Evolutionary conservation across 2,113 vertebrate species (phyloP).

Genomic region (Loxodonta africana): DNA sequence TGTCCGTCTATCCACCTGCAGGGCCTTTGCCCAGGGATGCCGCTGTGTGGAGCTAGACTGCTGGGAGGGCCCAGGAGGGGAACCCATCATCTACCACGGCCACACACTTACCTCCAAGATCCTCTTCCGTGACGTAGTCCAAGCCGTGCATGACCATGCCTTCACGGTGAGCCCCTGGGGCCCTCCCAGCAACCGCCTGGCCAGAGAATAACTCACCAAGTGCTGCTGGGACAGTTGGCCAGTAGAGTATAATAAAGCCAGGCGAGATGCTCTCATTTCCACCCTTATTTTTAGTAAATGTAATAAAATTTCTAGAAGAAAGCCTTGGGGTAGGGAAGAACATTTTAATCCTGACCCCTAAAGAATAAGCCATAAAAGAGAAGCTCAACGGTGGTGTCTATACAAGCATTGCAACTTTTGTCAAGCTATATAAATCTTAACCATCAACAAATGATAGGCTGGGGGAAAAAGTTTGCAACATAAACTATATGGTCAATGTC

Average conservation of each 20-base stretch:
- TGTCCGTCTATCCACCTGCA: constrained; percentile 40
- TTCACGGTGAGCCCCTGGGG: constrained; percentile 90
- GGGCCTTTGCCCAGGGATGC: constrained; percentile 95
- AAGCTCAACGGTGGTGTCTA: not conserved
- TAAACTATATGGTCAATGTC: not conserved
- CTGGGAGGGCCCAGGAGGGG: constrained; percentile 96
- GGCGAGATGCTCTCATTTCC: not conserved
- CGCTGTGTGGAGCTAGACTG: constrained; percentile 99
- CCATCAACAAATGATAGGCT: not conserved
- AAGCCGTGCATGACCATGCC: constrained; percentile 93
- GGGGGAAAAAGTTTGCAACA: not conserved
- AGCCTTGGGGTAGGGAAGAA: not conserved
- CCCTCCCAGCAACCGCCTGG: not conserved
- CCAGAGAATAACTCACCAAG: not conserved
- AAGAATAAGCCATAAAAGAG: not conserved
- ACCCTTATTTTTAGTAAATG: not conserved
- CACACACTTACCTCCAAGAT: constrained; percentile 98
- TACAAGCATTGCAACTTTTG: not conserved
- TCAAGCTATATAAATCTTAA: not conserved
- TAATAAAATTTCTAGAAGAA: not conserved
- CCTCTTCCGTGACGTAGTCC: constrained; percentile 95
- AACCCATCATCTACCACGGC: constrained; percentile 96
- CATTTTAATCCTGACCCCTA: not conserved
- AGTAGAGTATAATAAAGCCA: not conserved
- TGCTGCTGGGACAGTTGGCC: not conserved